These are phyloP conservation scores for Peromyscus californicus DNA, from an alignment of 2,113 vertebrate genomes.

Conservation along the genomic window DNA sequence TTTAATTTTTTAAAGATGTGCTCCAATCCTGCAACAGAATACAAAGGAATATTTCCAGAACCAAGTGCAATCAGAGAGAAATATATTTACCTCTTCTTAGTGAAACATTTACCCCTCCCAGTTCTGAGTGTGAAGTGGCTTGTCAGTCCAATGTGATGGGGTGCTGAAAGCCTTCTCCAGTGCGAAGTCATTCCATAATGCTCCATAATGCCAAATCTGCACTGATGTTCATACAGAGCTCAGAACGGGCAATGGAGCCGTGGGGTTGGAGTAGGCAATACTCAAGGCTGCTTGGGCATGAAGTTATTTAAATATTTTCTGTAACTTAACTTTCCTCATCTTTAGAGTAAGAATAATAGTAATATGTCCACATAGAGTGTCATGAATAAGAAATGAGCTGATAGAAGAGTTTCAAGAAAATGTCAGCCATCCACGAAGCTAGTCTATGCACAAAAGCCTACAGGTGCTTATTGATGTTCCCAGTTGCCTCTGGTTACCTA, in stretches of 20 bases:
- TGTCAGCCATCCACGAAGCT: neutral
- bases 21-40: neutral
- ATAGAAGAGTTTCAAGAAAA: neutral
- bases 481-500: neutral
- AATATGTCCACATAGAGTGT: neutral
- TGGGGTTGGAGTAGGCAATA: neutral
- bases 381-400: neutral
- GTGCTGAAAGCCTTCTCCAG: slow-evolving; percentile 54
- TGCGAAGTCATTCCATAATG: slow-evolving; percentile 7
- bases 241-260: neutral
- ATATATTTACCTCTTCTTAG: slow-evolving; percentile 47
- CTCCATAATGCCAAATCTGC: neutral
- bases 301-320: neutral
- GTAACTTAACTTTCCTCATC: neutral
- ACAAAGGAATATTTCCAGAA: slow-evolving; percentile 1
- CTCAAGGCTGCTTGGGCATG: neutral
- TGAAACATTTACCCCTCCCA: slow-evolving; percentile 65
- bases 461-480: neutral
- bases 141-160: slow-evolving; percentile 41
- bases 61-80: slow-evolving; percentile 47
- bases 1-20: neutral
- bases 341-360: neutral
- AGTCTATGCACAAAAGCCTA: neutral
- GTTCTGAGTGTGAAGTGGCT: slow-evolving; percentile 68
- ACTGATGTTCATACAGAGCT: neutral